Percentiles rank a stretch among this genome's conserved stretches.
phyloP scores from a whole-genome alignment of 2,797 vertebrate genomes.

The Lagodon rhomboides region DNA sequence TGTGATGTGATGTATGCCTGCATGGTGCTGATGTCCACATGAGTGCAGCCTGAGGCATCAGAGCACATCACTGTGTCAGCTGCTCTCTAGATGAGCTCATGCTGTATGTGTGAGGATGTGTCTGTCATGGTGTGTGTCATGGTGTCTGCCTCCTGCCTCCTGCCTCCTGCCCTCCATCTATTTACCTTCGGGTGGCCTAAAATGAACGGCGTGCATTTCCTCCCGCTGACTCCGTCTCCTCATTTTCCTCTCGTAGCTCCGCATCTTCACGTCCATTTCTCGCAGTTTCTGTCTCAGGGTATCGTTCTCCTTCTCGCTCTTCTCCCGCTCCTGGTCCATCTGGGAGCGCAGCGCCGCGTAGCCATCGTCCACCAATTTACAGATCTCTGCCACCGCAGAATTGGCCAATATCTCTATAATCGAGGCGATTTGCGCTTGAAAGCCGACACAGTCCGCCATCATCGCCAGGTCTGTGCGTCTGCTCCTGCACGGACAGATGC shows the following conservation, averaged over 20 bases:
- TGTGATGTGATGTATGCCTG: neutral
- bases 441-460: constrained; percentile 84
- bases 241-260: constrained; percentile 80
- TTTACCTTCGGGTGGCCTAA: constrained; percentile 68
- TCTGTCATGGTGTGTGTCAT: neutral
- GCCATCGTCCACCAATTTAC: constrained; percentile 86
- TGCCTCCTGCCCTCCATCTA: neutral
- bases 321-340: constrained; percentile 79
- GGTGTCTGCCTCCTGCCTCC: neutral
- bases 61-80: neutral
- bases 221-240: constrained; percentile 74
- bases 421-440: constrained; percentile 86
- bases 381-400: constrained; percentile 87
- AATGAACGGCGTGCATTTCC: constrained; percentile 53
- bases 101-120: neutral
- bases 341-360: constrained; percentile 83
- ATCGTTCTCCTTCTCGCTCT: constrained; percentile 82
- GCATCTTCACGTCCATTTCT: constrained; percentile 81
- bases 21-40: neutral
- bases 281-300: constrained; percentile 80
- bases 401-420: constrained; percentile 86
- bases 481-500: constrained; percentile 29
- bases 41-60: neutral
- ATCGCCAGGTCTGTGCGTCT: constrained; percentile 30
- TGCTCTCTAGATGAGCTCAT: neutral